Base-by-base conservation (phyloP, 2,797 vertebrate genomes). In the Aplochiton taeniatus region DNA sequence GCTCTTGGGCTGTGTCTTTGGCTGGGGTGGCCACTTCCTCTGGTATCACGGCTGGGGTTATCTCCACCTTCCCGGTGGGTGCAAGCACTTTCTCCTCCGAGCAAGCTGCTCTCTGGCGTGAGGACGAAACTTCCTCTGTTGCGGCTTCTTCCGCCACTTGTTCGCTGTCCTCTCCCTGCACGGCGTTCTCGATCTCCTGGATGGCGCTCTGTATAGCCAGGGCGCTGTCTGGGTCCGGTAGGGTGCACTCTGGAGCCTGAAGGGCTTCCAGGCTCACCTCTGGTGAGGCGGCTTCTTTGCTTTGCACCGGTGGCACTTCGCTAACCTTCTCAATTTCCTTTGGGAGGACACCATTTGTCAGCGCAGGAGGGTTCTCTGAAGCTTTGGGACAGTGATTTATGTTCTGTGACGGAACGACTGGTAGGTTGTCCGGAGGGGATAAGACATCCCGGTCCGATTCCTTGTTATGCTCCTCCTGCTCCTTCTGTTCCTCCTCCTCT, bases 301-400 rank as follows among this genome's bases (percentile, higher is more conserved):
- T 41, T 18, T 9, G 20, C 17, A 56, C 64, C 60, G 75, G 70
- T 9, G 64, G 18, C 12, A 13, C 48, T 11, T 18, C 13, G 55
- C 46, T 56, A 5, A 31, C 53, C 17, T 77, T 48, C 9, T 74
- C 42, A 7, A n/a, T 80, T 46, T 84, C 85, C 62, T 65, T 85
- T 0, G 55, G 0, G 0, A 79, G 57, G 0, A 86, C 85, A 58
- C 92, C 91, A 0, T 93, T 93, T 4, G 69, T 69, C 61, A 93
- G 69, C 31, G 69, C 77, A 46, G 65, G 54, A 58, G 73, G 66
- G 0, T 20, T 13, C 4, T 69, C 73, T 1, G 73, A 73, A 0
- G 72, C 71, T 79, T 88, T 72, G 56, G 68, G 67, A 0, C 60
- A 84, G 72, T 82, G 78, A 79, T 43, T 72, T 79, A 0, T 74